These are phyloP conservation scores for Ochotona princeps DNA, from an alignment of 2,113 vertebrate genomes.

Conservation along the genomic window DNA sequence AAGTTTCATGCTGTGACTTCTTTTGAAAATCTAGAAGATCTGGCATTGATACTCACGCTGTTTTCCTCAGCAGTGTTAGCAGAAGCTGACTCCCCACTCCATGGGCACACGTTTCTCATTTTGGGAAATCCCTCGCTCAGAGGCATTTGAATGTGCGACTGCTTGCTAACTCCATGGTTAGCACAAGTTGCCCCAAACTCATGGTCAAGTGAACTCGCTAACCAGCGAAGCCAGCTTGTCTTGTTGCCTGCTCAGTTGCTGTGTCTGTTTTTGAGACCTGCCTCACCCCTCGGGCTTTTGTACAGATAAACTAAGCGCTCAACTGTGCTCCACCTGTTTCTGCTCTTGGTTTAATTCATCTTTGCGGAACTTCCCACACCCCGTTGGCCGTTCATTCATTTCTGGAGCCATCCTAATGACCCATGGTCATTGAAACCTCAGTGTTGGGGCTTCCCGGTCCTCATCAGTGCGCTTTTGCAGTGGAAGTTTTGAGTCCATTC, in stretches of 20 bases:
- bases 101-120: not conserved
- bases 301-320: not conserved
- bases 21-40: not conserved
- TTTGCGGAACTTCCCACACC: not conserved
- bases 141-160: not conserved
- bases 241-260: not conserved
- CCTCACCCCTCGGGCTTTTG: not conserved
- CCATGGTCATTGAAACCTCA: too few species aligned
- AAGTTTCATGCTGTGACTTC: not conserved
- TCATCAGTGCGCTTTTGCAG: not conserved
- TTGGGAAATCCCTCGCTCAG: not conserved
- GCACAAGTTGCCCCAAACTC: not conserved
- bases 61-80: not conserved
- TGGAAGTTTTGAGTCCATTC: slow-evolving; percentile 1
- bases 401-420: not conserved
- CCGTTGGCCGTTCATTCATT: not conserved
- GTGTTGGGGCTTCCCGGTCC: not conserved
- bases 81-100: not conserved
- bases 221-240: not conserved
- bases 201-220: not conserved
- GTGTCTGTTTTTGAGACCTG: not conserved
- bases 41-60: not conserved
- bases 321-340: not conserved
- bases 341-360: not conserved
- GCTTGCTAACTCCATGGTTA: not conserved